phyloP scores from a whole-genome alignment of 2,888 invertebrate genomes.

The Cinara cedri region DNA sequence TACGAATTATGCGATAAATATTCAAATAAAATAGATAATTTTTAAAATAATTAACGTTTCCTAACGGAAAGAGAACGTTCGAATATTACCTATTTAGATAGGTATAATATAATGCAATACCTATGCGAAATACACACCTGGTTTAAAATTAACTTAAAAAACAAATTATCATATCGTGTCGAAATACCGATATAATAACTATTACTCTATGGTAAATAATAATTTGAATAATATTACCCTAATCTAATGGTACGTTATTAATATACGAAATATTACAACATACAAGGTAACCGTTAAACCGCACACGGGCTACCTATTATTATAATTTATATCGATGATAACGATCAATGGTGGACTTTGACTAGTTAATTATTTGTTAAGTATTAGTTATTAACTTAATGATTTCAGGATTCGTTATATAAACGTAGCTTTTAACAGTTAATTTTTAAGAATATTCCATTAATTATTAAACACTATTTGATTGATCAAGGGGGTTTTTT shows the following conservation, averaged over 20 bases:
- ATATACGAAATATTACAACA: neutral
- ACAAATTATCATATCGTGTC: constrained; percentile 36
- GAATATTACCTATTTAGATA: no score
- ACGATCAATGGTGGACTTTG: no score
- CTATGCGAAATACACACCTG: neutral
- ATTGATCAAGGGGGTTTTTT: no score
- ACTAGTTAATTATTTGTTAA: no score
- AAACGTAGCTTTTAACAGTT: no score
- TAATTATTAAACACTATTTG: no score
- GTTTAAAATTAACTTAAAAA: constrained; percentile 6
- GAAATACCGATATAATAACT: constrained; percentile 5
- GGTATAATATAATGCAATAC: no score
- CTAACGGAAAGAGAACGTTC: neutral
- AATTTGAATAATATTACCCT: constrained; percentile 27
- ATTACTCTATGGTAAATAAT: neutral
- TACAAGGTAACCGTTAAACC: neutral
- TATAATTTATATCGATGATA: neutral
- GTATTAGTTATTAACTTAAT: no score
- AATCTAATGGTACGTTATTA: constrained; percentile 2
- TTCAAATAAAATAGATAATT: constrained; percentile 34
- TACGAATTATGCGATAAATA: constrained; percentile 24
- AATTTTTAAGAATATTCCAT: no score
- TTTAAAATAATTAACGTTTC: constrained; percentile 21
- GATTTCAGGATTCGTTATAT: no score
- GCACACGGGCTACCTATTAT: neutral